Percentiles rank a stretch among this genome's conserved stretches.
These are phyloP conservation scores for Pagetopsis macropterus DNA, from an alignment of 2,797 vertebrate species.

Conservation along the genomic window DNA sequence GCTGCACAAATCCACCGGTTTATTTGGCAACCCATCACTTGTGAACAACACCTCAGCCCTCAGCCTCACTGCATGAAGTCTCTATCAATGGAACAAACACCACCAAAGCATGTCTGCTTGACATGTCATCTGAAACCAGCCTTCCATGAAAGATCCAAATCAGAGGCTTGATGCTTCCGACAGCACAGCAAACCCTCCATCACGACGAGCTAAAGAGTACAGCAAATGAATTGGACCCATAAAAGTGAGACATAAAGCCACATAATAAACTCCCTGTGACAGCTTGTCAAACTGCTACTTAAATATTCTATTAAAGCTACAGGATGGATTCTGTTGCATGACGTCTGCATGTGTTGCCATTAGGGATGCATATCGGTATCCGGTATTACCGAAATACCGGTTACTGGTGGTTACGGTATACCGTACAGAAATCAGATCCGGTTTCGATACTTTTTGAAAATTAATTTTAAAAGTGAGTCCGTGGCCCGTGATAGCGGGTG, in stretches of 20 bases:
- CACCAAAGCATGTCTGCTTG: constrained; percentile 13
- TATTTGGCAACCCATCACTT: constrained; percentile 7
- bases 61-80: constrained; percentile 8
- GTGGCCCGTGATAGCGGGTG: too few species aligned
- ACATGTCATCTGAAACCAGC: constrained; percentile 19
- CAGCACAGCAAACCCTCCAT: constrained; percentile 3
- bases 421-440: too few species aligned
- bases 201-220: neutral
- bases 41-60: constrained; percentile 18
- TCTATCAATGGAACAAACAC: neutral
- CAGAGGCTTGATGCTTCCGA: constrained; percentile 4
- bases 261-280: constrained; percentile 7
- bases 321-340: constrained; percentile 1
- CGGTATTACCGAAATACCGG: too few species aligned
- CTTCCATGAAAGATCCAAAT: constrained; percentile 4
- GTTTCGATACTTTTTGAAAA: too few species aligned
- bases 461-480: too few species aligned
- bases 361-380: too few species aligned
- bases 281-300: neutral
- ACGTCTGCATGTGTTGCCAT: constrained; percentile 6
- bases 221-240: neutral
- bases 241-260: constrained; percentile 20
- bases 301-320: constrained; percentile 16
- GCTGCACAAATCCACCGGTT: constrained; percentile 16
- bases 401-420: too few species aligned